phyloP scores from a whole-genome alignment of 2,113 vertebrate genomes.

The Mesembrinibis cayennensis region DNA sequence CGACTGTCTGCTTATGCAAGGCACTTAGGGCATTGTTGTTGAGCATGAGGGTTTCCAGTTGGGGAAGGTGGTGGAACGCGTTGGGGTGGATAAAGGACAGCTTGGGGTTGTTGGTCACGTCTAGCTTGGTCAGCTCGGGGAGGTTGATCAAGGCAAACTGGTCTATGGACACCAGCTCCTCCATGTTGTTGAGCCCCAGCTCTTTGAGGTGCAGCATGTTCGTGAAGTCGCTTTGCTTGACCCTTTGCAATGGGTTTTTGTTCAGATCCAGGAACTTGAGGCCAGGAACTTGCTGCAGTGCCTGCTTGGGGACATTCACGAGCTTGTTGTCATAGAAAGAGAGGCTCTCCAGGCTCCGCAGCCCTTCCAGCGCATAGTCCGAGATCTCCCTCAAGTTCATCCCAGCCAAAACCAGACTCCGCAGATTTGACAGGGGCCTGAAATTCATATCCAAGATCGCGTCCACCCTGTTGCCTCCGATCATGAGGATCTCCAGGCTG shows the following conservation, averaged over 20 bases:
- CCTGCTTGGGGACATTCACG: conserved; percentile 79
- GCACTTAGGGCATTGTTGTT: conserved; percentile 96
- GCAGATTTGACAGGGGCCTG: conserved; percentile 80
- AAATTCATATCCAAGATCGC: conserved; percentile 86
- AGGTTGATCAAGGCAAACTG: conserved; percentile 87
- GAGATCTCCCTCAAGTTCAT: conserved; percentile 87
- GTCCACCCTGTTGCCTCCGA: conserved; percentile 89
- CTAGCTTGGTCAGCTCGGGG: conserved; percentile 94
- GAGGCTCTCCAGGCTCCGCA: conserved; percentile 87
- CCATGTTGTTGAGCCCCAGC: conserved; percentile 93
- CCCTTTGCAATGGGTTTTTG: conserved; percentile 87
- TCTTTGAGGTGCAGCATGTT: conserved; percentile 93
- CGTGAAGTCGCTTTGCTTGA: conserved; percentile 85
- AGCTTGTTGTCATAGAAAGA: conserved; percentile 92
- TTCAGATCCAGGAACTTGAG: conserved; percentile 93
- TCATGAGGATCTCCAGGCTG: conserved; percentile 90
- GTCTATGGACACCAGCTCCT: conserved; percentile 91
- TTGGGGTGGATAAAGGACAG: conserved; percentile 93
- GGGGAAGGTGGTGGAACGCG: conserved; percentile 86
- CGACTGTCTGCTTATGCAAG: conserved; percentile 87
- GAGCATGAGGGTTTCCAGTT: conserved; percentile 96
- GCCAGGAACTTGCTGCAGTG: conserved; percentile 83
- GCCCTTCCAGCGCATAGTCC: conserved; percentile 84
- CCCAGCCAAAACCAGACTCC: conserved; percentile 89
- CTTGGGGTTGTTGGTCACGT: conserved; percentile 94